phyloP scores from a whole-genome alignment of 2,888 invertebrate genomes.

The Acrobeloides nanus region DNA sequence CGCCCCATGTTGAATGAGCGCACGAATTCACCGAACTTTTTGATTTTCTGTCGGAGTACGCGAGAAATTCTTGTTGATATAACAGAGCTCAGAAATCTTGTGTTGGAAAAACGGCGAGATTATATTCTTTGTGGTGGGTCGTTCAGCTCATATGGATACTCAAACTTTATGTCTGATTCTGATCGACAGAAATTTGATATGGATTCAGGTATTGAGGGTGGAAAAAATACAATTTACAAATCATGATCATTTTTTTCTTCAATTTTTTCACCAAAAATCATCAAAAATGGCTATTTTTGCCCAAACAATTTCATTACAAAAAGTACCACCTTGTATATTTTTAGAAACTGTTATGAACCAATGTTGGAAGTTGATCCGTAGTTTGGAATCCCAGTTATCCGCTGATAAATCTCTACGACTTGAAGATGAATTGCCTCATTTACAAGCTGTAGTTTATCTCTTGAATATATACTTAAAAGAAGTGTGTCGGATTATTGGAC shows the following conservation, averaged over 20 bases:
- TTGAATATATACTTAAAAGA: slow-evolving; percentile 27
- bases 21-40: slow-evolving; percentile 20
- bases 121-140: slow-evolving; percentile 26
- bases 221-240: slow-evolving; percentile 2
- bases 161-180: slow-evolving; percentile 24
- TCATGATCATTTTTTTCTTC: background rate
- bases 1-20: no score
- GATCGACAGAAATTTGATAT: slow-evolving; percentile 30
- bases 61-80: slow-evolving; percentile 23
- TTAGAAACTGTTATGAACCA: slow-evolving; percentile 29
- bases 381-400: slow-evolving; percentile 16
- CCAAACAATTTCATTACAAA: background rate
- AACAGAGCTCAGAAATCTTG: slow-evolving; percentile 25
- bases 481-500: slow-evolving; percentile 22
- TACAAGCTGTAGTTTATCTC: slow-evolving; percentile 17
- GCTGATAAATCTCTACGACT: slow-evolving; percentile 18
- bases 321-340: slow-evolving; percentile 6
- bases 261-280: background rate
- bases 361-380: slow-evolving; percentile 21
- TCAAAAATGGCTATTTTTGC: background rate
- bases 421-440: slow-evolving; percentile 25
- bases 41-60: slow-evolving; percentile 20
- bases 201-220: slow-evolving; percentile 23
- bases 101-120: slow-evolving; percentile 27
- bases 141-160: slow-evolving; percentile 21